phyloP scores from a whole-genome alignment of 2,113 vertebrate species.

The Panurus biarmicus region DNA sequence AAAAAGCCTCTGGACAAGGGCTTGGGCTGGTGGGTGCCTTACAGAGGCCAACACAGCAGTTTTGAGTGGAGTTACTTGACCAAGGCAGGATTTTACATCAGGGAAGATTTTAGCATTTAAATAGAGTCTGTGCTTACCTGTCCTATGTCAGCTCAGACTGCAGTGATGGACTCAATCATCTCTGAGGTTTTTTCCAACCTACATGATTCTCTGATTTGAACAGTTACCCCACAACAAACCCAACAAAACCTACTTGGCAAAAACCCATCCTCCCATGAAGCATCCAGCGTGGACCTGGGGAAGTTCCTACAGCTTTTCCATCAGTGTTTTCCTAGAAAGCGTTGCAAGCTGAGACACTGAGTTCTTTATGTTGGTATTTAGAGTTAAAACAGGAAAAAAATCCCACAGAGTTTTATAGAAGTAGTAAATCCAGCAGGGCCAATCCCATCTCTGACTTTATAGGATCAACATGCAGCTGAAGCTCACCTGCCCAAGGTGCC shows the following conservation, averaged over 20 bases:
- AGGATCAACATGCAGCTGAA: neutral
- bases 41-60: rapidly evolving
- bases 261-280: neutral
- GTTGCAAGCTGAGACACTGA: neutral
- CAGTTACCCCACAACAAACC: neutral
- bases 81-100: neutral
- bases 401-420: rapidly evolving
- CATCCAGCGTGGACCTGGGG: rapidly evolving
- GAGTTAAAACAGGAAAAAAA: neutral
- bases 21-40: neutral
- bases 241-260: rapidly evolving
- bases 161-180: neutral
- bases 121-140: neutral
- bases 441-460: neutral
- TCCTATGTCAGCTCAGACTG: neutral
- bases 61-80: neutral
- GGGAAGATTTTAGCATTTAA: neutral
- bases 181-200: neutral
- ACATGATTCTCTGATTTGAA: neutral
- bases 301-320: neutral
- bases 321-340: neutral
- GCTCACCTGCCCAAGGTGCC: neutral
- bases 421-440: neutral
- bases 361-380: neutral
- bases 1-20: neutral